phyloP scores from a whole-genome alignment of 2,113 vertebrate genomes.

The Macroglossus sobrinus region DNA sequence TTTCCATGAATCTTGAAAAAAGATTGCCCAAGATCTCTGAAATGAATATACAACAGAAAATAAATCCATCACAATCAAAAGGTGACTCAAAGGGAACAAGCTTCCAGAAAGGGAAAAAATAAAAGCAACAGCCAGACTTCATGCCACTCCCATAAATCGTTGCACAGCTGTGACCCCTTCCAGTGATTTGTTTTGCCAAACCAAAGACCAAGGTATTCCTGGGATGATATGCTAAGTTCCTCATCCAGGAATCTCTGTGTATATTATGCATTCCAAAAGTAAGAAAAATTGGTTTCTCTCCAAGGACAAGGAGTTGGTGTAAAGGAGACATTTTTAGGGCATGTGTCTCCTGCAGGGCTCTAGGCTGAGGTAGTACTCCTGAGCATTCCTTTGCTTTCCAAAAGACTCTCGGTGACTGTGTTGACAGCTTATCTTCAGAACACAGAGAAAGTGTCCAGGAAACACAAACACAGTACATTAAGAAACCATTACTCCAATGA shows the following conservation, averaged over 20 bases:
- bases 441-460: neutral
- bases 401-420: neutral
- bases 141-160: neutral
- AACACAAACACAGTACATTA: conserved; percentile 7
- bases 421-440: conserved; percentile 52
- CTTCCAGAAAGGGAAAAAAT: conserved; percentile 12
- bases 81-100: conserved; percentile 56
- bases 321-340: neutral
- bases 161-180: conserved; percentile 13
- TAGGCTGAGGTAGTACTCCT: neutral
- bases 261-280: neutral
- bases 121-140: neutral
- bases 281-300: conserved; percentile 1
- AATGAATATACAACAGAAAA: conserved; percentile 55
- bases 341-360: neutral
- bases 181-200: neutral
- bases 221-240: neutral
- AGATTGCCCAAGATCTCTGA: conserved; percentile 33
- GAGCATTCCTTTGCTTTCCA: neutral
- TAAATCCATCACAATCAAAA: conserved; percentile 50
- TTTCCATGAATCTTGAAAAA: conserved; percentile 54
- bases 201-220: conserved; percentile 12
- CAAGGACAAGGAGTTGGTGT: conserved; percentile 16
- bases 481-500: neutral
- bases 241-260: neutral